These are phyloP conservation scores for Anneissia japonica DNA, from an alignment of 35 echinoderm and acorn worm genomes.

Conservation along the genomic window DNA sequence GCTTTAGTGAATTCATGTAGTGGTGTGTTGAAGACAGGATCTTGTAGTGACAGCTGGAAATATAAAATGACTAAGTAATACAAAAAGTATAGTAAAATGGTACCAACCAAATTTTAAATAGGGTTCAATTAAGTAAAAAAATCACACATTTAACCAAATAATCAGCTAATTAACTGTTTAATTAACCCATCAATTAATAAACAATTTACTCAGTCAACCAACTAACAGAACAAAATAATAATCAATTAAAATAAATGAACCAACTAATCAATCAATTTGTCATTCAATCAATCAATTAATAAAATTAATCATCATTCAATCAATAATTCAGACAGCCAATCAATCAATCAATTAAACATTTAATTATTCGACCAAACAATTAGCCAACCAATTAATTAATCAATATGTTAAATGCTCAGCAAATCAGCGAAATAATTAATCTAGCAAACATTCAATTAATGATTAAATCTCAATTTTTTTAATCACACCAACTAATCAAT, in stretches of 20 bases:
- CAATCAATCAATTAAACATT: background rate
- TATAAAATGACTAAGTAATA: background rate
- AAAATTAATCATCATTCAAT: background rate
- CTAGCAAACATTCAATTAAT: background rate
- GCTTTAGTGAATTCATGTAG: constrained; percentile 51
- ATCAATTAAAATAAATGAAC: background rate
- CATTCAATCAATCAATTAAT: background rate
- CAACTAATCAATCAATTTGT: too few species aligned
- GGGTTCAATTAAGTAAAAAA: background rate
- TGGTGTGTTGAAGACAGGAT: constrained; percentile 74
- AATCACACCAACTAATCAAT: background rate
- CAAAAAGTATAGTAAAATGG: background rate
- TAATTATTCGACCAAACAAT: background rate
- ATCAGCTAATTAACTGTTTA: background rate
- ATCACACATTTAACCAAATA: background rate
- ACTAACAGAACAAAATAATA: background rate
- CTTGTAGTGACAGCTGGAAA: constrained; percentile 75
- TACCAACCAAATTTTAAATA: background rate
- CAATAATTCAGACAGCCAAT: background rate
- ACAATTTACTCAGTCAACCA: too few species aligned
- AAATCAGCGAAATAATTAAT: background rate
- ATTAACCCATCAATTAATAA: background rate
- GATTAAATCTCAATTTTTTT: background rate
- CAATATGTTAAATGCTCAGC: background rate
- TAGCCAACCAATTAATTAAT: background rate